These are phyloP conservation scores for Sinosuthora webbiana DNA, from an alignment of 2,113 vertebrate genomes.

Conservation along the genomic window DNA sequence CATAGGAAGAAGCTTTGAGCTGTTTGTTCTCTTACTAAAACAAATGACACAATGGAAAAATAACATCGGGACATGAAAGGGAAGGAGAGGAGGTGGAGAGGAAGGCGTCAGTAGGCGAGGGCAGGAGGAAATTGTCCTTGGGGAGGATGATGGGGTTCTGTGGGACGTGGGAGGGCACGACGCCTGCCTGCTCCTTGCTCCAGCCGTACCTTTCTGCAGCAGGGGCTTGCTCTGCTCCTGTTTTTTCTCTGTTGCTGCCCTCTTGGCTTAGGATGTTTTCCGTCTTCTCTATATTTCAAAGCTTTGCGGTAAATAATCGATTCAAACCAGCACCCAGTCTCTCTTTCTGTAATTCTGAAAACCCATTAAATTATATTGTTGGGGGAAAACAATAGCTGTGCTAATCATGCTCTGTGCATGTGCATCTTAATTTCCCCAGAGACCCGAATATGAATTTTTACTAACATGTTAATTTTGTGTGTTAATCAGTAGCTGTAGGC, in stretches of 20 bases:
- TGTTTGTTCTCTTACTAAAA: constrained; percentile 34
- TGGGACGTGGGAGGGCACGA: background rate
- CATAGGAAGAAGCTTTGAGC: constrained; percentile 1
- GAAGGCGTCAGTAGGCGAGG: background rate
- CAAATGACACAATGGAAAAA: constrained; percentile 41
- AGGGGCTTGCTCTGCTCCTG: background rate
- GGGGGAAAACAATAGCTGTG: constrained; percentile 86
- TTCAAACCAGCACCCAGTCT: constrained; percentile 76
- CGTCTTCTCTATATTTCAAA: constrained; percentile 74
- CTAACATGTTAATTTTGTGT: constrained; percentile 92
- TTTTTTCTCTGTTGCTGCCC: background rate
- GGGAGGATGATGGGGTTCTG: rapidly evolving
- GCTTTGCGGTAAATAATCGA: constrained; percentile 82
- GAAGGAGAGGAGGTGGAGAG: background rate
- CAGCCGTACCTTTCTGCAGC: background rate
- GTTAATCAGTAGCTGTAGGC: constrained; percentile 90
- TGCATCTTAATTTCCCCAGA: constrained; percentile 89
- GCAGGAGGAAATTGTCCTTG: background rate
- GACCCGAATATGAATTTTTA: constrained; percentile 89
- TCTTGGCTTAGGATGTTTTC: constrained; percentile 68
- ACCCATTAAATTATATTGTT: constrained; percentile 92
- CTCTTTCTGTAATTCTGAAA: constrained; percentile 86
- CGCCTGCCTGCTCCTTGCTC: background rate
- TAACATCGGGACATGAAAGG: background rate
- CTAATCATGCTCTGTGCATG: constrained; percentile 89